Percentiles rank a stretch among this genome's conserved stretches.
Conservation (phyloP, 2,113 vertebrate species). For the Stegostoma tigrinum region DNA sequence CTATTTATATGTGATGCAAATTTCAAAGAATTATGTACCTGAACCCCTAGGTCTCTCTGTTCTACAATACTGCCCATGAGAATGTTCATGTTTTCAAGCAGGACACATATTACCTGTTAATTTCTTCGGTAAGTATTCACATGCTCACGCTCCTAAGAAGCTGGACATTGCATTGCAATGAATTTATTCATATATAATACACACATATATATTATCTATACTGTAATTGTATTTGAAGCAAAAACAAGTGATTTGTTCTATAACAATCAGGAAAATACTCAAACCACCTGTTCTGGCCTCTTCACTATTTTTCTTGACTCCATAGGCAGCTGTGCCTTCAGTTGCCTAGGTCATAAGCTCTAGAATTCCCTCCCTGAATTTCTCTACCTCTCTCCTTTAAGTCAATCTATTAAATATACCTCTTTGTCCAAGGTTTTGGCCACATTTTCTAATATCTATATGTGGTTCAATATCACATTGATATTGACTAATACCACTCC, state of each 20-base stretch:
- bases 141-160: not conserved
- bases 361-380: not conserved
- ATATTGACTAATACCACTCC: not conserved
- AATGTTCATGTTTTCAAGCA: not conserved
- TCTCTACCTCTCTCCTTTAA: too few species aligned
- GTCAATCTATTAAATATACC: too few species aligned
- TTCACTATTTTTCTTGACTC: not conserved
- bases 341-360: not conserved
- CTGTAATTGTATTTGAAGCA: not conserved
- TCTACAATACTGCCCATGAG: not conserved
- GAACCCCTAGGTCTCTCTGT: too few species aligned
- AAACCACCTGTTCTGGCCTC: not conserved
- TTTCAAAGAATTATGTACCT: too few species aligned
- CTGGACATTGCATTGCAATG: not conserved
- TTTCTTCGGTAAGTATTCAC: not conserved
- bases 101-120: not conserved
- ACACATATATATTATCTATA: too few species aligned
- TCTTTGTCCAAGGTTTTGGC: too few species aligned
- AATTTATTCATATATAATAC: too few species aligned
- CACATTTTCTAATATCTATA: too few species aligned
- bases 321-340: not conserved
- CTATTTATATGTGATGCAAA: too few species aligned
- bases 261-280: too few species aligned
- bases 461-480: not conserved
- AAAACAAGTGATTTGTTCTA: not conserved